Percentiles rank a stretch among this genome's conserved stretches.
Conservation (phyloP, 1,140 invertebrate species). For the Pseudomyrmex sp. region DNA sequence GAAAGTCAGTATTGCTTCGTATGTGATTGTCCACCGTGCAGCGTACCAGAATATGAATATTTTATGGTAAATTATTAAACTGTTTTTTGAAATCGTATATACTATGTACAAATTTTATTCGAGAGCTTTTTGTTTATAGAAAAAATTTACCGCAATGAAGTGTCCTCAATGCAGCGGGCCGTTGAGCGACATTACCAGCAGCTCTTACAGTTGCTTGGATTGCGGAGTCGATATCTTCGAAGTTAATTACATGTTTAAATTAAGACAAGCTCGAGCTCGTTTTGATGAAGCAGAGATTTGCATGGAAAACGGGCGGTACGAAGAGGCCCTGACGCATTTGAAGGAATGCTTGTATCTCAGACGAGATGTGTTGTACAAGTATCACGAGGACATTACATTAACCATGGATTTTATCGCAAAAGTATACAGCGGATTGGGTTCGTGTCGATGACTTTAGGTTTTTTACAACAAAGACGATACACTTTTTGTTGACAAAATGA, state of each 20-base stretch:
- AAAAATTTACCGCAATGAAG: slow-evolving; percentile 80
- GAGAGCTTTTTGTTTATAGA: slow-evolving; percentile 70
- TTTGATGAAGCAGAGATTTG: slow-evolving; percentile 73
- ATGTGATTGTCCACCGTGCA: slow-evolving; percentile 89
- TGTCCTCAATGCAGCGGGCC: slow-evolving; percentile 80
- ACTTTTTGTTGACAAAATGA: neutral
- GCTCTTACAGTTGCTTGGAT: slow-evolving; percentile 72
- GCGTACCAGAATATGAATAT: slow-evolving; percentile 81
- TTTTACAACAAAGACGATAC: neutral
- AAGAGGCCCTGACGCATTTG: slow-evolving; percentile 75
- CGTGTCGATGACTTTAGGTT: slow-evolving; percentile 32
- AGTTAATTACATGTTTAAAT: slow-evolving; percentile 72
- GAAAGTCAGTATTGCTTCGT: slow-evolving; percentile 90
- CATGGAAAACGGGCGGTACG: slow-evolving; percentile 63
- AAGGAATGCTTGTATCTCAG: slow-evolving; percentile 82
- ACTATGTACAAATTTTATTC: neutral
- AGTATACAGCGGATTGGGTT: slow-evolving; percentile 84
- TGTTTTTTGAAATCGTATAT: neutral
- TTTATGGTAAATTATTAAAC: slow-evolving; percentile 83
- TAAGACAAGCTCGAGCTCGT: slow-evolving; percentile 81
- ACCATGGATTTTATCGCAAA: slow-evolving; percentile 85
- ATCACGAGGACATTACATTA: slow-evolving; percentile 83
- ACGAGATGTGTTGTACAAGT: slow-evolving; percentile 82
- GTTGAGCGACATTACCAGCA: slow-evolving; percentile 57
- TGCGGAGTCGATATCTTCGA: slow-evolving; percentile 71